Conservation (phyloP, 2,113 vertebrate genomes). For the Argyrosomus japonicus region DNA sequence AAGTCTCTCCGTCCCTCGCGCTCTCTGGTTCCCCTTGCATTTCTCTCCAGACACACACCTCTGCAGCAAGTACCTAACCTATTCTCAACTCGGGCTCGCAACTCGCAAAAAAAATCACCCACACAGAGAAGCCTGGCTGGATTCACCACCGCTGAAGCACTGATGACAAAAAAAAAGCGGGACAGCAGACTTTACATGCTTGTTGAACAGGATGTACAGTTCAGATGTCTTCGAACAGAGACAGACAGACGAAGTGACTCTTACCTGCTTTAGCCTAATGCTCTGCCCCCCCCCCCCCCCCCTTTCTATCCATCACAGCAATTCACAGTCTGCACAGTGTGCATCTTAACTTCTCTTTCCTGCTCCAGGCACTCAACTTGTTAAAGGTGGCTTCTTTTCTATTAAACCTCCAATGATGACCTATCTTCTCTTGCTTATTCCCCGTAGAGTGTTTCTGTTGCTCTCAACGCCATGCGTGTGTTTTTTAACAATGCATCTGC, state of each 20-base stretch:
- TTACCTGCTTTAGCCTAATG: neutral
- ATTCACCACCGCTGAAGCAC: slow-evolving; percentile 23
- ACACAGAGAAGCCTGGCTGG: slow-evolving; percentile 58
- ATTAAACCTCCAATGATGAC: neutral
- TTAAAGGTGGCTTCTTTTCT: neutral
- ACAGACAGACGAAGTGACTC: neutral
- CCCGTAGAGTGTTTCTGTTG: neutral
- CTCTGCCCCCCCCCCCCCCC: neutral
- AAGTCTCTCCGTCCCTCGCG: slow-evolving; percentile 16
- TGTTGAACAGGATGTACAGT: slow-evolving; percentile 23
- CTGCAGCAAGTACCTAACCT: slow-evolving; percentile 45
- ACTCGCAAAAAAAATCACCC: slow-evolving; percentile 46
- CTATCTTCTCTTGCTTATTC: neutral
- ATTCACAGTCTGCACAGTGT: neutral
- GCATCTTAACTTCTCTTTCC: slow-evolving; percentile 2
- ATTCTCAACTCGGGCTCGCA: slow-evolving; percentile 37
- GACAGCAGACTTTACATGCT: slow-evolving; percentile 26
- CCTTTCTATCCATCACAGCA: neutral
- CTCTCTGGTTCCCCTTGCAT: slow-evolving; percentile 22
- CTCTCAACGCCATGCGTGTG: neutral
- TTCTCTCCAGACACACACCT: slow-evolving; percentile 61
- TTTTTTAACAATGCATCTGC: slow-evolving; percentile 6
- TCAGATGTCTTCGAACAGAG: slow-evolving; percentile 15
- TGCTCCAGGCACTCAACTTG: neutral
- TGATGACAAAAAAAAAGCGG: neutral